These are phyloP conservation scores for Habropoda laboriosa DNA, from an alignment of 1,140 invertebrate genomes.

Conservation along the genomic window DNA sequence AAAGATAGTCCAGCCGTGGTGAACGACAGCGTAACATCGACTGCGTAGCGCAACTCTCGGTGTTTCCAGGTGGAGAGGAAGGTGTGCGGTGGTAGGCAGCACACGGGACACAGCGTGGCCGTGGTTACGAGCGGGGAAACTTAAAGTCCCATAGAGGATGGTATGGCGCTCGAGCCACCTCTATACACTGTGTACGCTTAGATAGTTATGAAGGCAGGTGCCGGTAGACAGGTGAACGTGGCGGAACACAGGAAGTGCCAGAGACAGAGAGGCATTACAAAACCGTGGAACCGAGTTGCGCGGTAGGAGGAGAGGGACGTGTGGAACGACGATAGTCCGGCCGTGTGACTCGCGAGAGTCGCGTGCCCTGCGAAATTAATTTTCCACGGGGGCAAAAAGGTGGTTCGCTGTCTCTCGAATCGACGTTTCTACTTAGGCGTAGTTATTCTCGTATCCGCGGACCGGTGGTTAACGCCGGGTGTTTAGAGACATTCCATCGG, in stretches of 20 bases:
- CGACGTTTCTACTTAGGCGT: not conserved
- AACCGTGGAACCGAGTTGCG: slow-evolving; percentile 38
- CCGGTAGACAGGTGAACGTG: slow-evolving; percentile 75
- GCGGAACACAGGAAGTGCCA: slow-evolving; percentile 77
- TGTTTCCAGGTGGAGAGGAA: slow-evolving; percentile 53
- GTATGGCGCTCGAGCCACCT: slow-evolving; percentile 27
- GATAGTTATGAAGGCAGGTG: slow-evolving; percentile 73
- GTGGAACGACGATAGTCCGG: slow-evolving; percentile 23
- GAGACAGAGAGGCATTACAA: slow-evolving; percentile 69
- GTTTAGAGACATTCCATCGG: not conserved
- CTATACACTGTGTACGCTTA: slow-evolving; percentile 60
- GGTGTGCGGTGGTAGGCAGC: slow-evolving; percentile 39
- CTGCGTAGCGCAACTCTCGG: slow-evolving; percentile 42
- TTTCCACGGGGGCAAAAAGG: not conserved
- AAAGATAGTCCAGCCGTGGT: slow-evolving; percentile 37
- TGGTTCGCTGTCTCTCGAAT: not conserved
- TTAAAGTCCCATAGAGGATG: slow-evolving; percentile 53
- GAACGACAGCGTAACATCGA: slow-evolving; percentile 65
- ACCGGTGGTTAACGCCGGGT: not conserved
- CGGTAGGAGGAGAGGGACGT: not conserved
- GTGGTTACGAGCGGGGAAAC: slow-evolving; percentile 49
- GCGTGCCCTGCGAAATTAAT: slow-evolving; percentile 24
- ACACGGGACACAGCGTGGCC: slow-evolving; percentile 18
- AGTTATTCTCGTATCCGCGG: not conserved
- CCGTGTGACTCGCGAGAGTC: slow-evolving; percentile 21